Base-by-base conservation (phyloP, 2,113 vertebrate species). In the Chrysemys picta region DNA sequence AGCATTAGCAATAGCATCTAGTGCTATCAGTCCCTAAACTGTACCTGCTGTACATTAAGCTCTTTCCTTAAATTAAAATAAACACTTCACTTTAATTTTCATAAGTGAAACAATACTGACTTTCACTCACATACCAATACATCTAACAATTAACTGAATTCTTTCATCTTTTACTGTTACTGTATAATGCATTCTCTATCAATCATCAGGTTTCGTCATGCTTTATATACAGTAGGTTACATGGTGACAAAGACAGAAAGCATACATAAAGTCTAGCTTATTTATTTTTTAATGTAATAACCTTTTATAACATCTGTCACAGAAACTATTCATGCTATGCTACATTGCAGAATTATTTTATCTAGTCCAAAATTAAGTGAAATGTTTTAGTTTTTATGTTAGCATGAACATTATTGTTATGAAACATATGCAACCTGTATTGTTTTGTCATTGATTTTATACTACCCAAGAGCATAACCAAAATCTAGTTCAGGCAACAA, bases 251-350 rank as follows among this genome's bases (percentile, higher is more conserved):
- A 95, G 94, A 88, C 53, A 89, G 80, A 95, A 38, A 80, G 17
- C 0, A 10, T 87, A 92, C 85, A 80, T 91, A 94, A 97, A 97
- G 89, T 87, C 69, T 88, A 92, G 49, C n/a, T 92, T 96, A 89
- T 82, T 96, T 97, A 83, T 96, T 96, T 97, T 97, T 97, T 96
- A 97, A 96, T 86, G 80, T 89, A 97, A 96, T 97, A 96, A 97
- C 91, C 80, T 93, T 97, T 97, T 96, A 95, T 92, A 97, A 94
- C 93, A 97, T 94, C 93, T 97, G 80, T 96, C 96, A 93, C 76
- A 62, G 57, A 85, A 53, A 80, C 86, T 95, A 21, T 79, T 95
- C 82, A 50, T 91, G 85, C 92, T 82, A 79, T 7, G 89, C 81
- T 92, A 91, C 80, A 69, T 69, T 91, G 92, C 72, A 94, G 88